Base-by-base conservation (phyloP, 2,888 invertebrate genomes). In the Quadriops clusia region DNA sequence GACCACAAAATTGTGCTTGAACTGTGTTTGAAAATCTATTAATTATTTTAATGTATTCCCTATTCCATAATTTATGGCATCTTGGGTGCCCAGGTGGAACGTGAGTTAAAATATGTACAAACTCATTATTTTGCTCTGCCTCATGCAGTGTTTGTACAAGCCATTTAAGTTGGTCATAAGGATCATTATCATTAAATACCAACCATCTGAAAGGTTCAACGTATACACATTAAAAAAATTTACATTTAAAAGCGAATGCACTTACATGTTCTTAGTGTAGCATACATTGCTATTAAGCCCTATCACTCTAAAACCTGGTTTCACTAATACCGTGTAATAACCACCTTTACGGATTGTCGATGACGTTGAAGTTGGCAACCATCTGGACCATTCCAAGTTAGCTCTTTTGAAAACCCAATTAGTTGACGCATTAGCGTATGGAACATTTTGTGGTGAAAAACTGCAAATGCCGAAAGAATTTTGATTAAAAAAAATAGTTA, bases 1-100 rank as follows among this genome's bases (percentile, higher is more conserved):
- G 87, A 0, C 86, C 90, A 48, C 78, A 84, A 55, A 89, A 89
- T 55, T 87, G 82, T 1, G 74, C 86, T 3, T 67, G 67, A 29
- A 90, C 80, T 13, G 74, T 83, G 20, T 70, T 65, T 10, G 77
- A 70, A 54, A 80, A 90, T 55, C 87, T 76, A 28, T 33, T 34
- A 23, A 45, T 26, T 8, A 44, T 44, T 34, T 37, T 68, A 36
- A 71, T 68, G 47, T 74, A 84, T 52, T 81, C 77, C 34, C 69
- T 62, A 37, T 63, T 66, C 80, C 85, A 90, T 0, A 74, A 68
- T 17, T 67, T 58, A 31, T 74, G 67, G 31, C 85, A 77, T 38
- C 77, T 74, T 7, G 58, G 50, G 2, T 67, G 67, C 3, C 51
- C 53, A 4, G 51, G 44, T 10, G 56, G 58, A 25, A 58, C 40